Conservation (phyloP, 2,797 vertebrate species). For the Trematomus bernacchii region DNA sequence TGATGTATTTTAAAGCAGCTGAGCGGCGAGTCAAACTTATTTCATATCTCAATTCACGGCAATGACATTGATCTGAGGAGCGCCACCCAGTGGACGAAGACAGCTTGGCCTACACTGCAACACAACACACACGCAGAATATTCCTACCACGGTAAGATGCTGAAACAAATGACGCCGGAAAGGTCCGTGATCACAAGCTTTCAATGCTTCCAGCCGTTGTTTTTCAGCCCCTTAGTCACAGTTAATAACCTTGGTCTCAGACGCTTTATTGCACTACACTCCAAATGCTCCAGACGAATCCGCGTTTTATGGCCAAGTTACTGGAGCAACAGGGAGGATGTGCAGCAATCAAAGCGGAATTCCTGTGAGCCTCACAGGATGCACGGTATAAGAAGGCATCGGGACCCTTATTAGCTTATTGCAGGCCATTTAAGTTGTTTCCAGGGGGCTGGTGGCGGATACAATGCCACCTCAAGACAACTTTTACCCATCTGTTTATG, state of each 20-base stretch:
- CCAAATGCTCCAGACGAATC: constrained; percentile 91
- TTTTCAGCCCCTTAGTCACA: constrained; percentile 86
- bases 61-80: constrained; percentile 99
- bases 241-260: constrained; percentile 92
- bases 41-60: constrained; percentile 86
- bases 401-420: constrained; percentile 79
- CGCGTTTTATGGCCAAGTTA: constrained; percentile 95
- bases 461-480: constrained; percentile 47
- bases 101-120: constrained; percentile 3
- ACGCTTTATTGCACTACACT: constrained; percentile 91
- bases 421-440: constrained; percentile 80
- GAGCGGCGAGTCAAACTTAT: constrained; percentile 55
- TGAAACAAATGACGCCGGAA: constrained; percentile 81
- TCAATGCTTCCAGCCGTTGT: constrained; percentile 82
- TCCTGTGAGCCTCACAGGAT: constrained; percentile 91
- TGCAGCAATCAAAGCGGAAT: constrained; percentile 94
- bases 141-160: constrained; percentile 71
- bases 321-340: constrained; percentile 94
- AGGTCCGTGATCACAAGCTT: constrained; percentile 81
- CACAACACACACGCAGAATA: constrained; percentile 50
- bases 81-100: constrained; percentile 92
- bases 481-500: constrained; percentile 36
- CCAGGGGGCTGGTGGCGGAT: constrained; percentile 54
- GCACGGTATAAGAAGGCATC: constrained; percentile 86
- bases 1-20: constrained; percentile 49